Percentiles rank a stretch among this genome's conserved stretches.
phyloP scores from a whole-genome alignment of 2,113 vertebrate genomes.

The Rhabdomys dilectus region DNA sequence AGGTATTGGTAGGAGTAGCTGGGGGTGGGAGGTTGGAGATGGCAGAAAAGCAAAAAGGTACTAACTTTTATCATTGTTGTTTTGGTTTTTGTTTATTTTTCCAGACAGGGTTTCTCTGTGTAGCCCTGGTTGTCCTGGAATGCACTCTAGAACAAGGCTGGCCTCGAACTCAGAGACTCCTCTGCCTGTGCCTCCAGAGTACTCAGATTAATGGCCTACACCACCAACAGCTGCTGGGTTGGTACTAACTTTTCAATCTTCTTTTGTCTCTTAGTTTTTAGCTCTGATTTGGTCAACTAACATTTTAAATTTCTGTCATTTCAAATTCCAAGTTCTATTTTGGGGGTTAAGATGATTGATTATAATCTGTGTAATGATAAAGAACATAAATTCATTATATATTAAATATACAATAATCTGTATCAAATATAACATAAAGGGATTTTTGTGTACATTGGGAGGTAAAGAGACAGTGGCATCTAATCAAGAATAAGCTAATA shows the following conservation, averaged over 20 bases:
- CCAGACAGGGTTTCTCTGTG: no score
- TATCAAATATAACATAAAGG: neutral
- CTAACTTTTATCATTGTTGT: neutral
- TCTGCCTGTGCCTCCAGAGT: no score
- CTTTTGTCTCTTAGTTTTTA: neutral
- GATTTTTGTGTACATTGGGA: neutral
- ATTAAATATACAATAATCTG: neutral
- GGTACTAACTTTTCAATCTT: neutral
- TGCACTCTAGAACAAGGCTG: no score
- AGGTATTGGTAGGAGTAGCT: neutral
- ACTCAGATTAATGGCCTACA: no score
- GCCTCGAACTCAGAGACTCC: no score
- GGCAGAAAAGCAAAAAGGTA: neutral
- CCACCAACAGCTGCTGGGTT: no score
- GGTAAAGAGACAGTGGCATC: neutral
- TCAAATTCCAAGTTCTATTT: neutral
- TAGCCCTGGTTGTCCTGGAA: no score
- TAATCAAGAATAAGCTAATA: neutral
- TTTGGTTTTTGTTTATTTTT: no score
- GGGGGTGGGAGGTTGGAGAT: no score
- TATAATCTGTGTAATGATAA: neutral
- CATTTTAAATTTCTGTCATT: neutral
- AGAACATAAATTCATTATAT: neutral
- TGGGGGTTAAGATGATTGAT: neutral
- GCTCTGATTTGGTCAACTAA: conserved; percentile 38